Percentiles rank a stretch among this genome's conserved stretches.
Conservation (phyloP, 2,113 vertebrate species). For the Sphaerodactylus townsendi region DNA sequence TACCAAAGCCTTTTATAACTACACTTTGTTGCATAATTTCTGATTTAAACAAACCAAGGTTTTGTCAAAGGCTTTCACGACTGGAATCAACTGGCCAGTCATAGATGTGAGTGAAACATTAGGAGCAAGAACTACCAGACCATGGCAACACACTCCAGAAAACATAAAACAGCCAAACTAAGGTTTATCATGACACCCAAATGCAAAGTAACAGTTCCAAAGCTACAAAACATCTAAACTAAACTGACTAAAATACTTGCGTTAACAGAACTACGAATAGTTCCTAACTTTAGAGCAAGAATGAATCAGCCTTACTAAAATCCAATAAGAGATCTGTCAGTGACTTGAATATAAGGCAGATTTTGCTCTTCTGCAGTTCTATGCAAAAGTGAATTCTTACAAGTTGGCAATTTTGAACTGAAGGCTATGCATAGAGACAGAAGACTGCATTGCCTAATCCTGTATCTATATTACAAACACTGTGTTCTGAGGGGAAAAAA, state of each 20-base stretch:
- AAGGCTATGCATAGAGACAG: not conserved
- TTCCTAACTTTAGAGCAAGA: not conserved
- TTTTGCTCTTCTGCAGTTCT: not conserved
- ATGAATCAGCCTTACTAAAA: not conserved
- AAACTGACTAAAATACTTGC: not conserved
- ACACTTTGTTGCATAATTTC: too few relatives aligned
- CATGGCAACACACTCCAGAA: too few relatives aligned
- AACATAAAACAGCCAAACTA: too few relatives aligned
- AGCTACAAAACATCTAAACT: not conserved
- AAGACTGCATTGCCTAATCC: not conserved
- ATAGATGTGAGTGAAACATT: too few relatives aligned
- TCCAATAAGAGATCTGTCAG: not conserved
- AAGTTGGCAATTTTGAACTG: not conserved
- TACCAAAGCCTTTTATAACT: too few relatives aligned
- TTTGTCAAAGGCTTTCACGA: too few relatives aligned
- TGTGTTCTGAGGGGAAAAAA: slow-evolving; percentile 11
- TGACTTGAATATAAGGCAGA: not conserved
- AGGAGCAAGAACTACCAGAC: too few relatives aligned
- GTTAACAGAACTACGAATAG: not conserved
- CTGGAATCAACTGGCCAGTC: too few relatives aligned
- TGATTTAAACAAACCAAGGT: too few relatives aligned
- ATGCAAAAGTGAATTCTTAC: not conserved
- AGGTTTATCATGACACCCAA: too few relatives aligned
- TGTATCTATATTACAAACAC: not conserved
- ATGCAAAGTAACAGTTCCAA: not conserved